Percentiles rank a stretch among this genome's conserved stretches.
These are phyloP conservation scores for Hycleus cichorii DNA, from an alignment of 1,140 invertebrate genomes.

Conservation along the genomic window DNA sequence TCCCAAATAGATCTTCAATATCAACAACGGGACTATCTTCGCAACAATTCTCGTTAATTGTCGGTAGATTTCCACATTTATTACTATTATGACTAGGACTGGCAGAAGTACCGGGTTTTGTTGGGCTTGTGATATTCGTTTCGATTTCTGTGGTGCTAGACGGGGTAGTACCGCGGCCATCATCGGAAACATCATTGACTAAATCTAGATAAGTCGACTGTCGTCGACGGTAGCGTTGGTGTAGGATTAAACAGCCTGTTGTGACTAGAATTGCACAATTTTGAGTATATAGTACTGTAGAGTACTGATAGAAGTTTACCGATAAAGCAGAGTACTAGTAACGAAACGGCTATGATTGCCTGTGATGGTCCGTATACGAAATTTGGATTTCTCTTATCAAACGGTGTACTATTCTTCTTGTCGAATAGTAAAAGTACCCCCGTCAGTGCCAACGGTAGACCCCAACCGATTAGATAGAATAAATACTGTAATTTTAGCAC, in stretches of 20 bases:
- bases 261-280: slow-evolving; percentile 48
- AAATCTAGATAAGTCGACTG: slow-evolving; percentile 44
- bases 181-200: slow-evolving; percentile 32
- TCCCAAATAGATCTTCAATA: slow-evolving; percentile 53
- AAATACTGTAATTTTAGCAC: slow-evolving; percentile 65
- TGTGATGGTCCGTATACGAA: slow-evolving; percentile 73
- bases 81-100: slow-evolving; percentile 15
- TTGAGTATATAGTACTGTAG: background rate
- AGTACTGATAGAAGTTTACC: slow-evolving; percentile 41
- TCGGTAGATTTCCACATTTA: slow-evolving; percentile 30
- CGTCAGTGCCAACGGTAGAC: slow-evolving; percentile 49
- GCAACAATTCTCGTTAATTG: slow-evolving; percentile 33
- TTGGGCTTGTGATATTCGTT: slow-evolving; percentile 8
- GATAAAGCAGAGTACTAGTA: slow-evolving; percentile 60
- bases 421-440: slow-evolving; percentile 42
- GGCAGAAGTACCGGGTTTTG: slow-evolving; percentile 36
- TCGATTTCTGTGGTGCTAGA: slow-evolving; percentile 13
- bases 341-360: slow-evolving; percentile 56
- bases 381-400: slow-evolving; percentile 62
- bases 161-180: slow-evolving; percentile 15
- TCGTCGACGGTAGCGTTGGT: slow-evolving; percentile 51
- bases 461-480: slow-evolving; percentile 69
- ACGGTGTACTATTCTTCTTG: slow-evolving; percentile 41
- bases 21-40: slow-evolving; percentile 50
- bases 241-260: slow-evolving; percentile 63